Base-by-base conservation (phyloP, 1,140 invertebrate genomes). In the Probaryconus sp. region DNA sequence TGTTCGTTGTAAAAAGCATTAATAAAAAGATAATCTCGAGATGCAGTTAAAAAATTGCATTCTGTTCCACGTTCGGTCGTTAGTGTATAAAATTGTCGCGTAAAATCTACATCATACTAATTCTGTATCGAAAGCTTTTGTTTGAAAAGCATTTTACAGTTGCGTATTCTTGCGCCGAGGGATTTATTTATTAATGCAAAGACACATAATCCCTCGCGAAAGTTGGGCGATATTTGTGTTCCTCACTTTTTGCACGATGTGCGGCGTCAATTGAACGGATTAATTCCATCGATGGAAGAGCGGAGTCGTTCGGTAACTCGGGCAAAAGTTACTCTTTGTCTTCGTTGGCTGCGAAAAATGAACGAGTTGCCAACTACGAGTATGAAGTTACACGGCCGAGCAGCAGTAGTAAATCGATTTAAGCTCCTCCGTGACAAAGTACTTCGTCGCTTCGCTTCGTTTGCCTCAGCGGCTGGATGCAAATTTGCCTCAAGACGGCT, bases 341-440 rank as follows among this genome's bases (percentile, higher is more conserved):
- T 76, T 67, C 14, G 45, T 45, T 45, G 31, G 18, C 10, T 28
- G 38, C 26, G 58, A 76, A 76, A 76, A 76, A 76, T 76, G 73
- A 76, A 76, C 63, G 61, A 76, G 67, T 65, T 50, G 67, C 67
- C 73, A 76, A 73, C 61, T 71, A 67, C 50, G 63, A 53, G 67
- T 61, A 72, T 77, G 63, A 77, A 68, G 68, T 77, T 77, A 77
- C 68, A 72, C 53, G 58, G 51, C 53, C 63, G 51, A 26, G 64
- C 60, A 60, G 24, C 58, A 60, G 45, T 76, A 58, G 63, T 71
- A 61, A 77, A 77, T 77, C 75, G 75, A 77, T 77, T 77, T 77
- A 77, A 77, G 75, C 75, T 69, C 48, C 60, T 61, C 55, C 69
- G 69, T 69, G 75, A 69, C 75, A 69, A 71, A 76, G 75, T 77